Evolutionary conservation across 2,888 invertebrate species (phyloP), one percentile per base, ranked within the genome.

Genomic region (Vesta saturnalis): DNA sequence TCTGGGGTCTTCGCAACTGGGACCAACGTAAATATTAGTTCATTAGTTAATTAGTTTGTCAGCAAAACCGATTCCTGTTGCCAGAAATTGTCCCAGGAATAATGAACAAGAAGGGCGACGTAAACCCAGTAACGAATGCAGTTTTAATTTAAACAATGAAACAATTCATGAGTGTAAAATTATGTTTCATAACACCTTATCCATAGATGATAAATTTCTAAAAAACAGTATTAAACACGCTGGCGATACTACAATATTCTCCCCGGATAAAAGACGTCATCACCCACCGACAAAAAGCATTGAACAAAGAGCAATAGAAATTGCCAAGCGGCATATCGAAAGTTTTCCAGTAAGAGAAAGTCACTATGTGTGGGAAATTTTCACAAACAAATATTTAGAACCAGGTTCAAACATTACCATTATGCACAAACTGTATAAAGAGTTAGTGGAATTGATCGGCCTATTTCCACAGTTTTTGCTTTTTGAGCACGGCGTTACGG

Each of bases 171-270:
- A 22, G n/a, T 55, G 55, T n/a, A 55, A 55, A 22, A 15, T 55
- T 14, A 23, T 55, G 52, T 55, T 55, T 55, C 14, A 22, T 22
- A 22, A 22, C 55, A 55, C 30, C n/a, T 14, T 23, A 22, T 21
- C 22, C 8, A 10, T 55, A 30, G 21, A n/a, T 23, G 55, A 55
- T 22, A 30, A 55, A 52, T 52, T 52, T 52, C 12, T 19, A 43
- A n/a, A n/a, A 43, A 43, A 43, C n/a, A n/a, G 8, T 10, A 43
- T n/a, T 3, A 43, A 19, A 5, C 2, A 43, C 10, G 14, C 43
- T n/a, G 10, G 10, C 10, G n/a, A 43, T 43, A 55, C 55, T 15
- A 3, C 14, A 5, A 21, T 23, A 30, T 12, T n/a, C 30, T 43
- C 43, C 3, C n/a, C 14, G n/a, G 43, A 43, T 43, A 43, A 10